phyloP scores from a whole-genome alignment of 2,797 vertebrate species.

The Gymnothorax javanicus region DNA sequence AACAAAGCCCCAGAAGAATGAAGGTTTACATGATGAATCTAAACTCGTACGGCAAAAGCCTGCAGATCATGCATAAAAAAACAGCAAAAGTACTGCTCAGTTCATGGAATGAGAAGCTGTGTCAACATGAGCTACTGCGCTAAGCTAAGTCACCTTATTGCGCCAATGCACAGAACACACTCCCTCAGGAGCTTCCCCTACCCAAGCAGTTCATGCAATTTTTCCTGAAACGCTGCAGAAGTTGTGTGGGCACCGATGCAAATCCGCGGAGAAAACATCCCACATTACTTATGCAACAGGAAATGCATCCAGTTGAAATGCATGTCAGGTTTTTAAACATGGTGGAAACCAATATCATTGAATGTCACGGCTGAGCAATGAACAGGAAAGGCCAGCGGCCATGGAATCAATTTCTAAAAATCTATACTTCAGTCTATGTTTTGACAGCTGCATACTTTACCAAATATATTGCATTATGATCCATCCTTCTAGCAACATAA shows the following conservation, averaged over 20 bases:
- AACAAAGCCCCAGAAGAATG: neutral
- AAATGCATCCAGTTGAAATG: neutral
- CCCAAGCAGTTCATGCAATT: neutral
- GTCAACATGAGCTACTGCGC: neutral
- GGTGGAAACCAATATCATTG: neutral
- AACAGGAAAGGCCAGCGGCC: neutral
- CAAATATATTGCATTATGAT: neutral
- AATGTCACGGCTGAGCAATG: neutral
- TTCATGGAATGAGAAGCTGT: neutral
- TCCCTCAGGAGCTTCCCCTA: neutral
- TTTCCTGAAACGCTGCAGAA: neutral
- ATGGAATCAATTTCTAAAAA: neutral
- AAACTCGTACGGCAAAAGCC: neutral
- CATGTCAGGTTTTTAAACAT: neutral
- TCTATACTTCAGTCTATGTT: neutral
- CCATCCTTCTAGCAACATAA: neutral
- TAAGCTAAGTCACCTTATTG: neutral
- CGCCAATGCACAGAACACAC: neutral
- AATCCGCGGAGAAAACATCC: neutral
- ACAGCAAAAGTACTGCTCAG: neutral
- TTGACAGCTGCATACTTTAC: neutral
- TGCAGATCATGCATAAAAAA: neutral
- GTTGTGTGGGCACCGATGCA: neutral
- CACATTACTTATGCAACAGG: neutral
- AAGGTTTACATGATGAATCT: neutral